phyloP scores from a whole-genome alignment of 2,113 vertebrate species.

The Gadus chalcogrammus region DNA sequence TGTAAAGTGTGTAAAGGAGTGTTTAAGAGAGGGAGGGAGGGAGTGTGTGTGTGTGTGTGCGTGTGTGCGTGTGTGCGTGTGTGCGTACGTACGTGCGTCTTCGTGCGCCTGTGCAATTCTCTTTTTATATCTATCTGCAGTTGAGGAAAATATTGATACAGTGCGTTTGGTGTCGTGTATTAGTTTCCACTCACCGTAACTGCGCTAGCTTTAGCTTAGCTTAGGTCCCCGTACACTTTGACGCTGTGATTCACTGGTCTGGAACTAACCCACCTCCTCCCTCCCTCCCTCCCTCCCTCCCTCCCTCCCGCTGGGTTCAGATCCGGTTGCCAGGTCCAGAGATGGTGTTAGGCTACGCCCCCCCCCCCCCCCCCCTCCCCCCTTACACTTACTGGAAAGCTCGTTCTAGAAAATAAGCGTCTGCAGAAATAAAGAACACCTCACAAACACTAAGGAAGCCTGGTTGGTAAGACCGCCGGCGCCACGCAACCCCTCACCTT shows the following conservation, averaged over 20 bases:
- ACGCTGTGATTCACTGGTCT: conserved; percentile 42
- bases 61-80: no score
- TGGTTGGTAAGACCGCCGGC: conserved; percentile 19
- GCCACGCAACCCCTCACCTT: conserved; percentile 42
- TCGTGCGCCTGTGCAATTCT: not conserved
- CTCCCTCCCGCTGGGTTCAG: not conserved
- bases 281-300: conserved; percentile 11
- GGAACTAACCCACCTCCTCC: not conserved
- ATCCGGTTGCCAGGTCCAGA: not conserved
- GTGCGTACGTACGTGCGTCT: no score
- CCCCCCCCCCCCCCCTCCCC: no score
- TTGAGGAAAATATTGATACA: conserved; percentile 20
- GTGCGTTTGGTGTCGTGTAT: conserved; percentile 36
- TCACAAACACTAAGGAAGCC: conserved; percentile 28
- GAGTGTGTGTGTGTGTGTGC: not conserved
- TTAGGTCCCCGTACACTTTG: conserved; percentile 42
- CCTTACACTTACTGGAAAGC: no score
- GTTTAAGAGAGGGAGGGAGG: not conserved
- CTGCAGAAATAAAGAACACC: conserved; percentile 29
- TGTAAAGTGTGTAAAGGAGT: not conserved
- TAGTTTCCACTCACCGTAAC: conserved; percentile 49
- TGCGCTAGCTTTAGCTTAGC: conserved; percentile 45
- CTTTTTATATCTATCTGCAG: conserved; percentile 35
- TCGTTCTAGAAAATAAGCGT: not conserved
- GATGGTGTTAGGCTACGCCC: no score